A percentile compares a stretch with the other conserved stretches of the same genome.
Evolutionary conservation across 1,140 invertebrate species (phyloP).

Genomic region (Magallana ariakensis): DNA sequence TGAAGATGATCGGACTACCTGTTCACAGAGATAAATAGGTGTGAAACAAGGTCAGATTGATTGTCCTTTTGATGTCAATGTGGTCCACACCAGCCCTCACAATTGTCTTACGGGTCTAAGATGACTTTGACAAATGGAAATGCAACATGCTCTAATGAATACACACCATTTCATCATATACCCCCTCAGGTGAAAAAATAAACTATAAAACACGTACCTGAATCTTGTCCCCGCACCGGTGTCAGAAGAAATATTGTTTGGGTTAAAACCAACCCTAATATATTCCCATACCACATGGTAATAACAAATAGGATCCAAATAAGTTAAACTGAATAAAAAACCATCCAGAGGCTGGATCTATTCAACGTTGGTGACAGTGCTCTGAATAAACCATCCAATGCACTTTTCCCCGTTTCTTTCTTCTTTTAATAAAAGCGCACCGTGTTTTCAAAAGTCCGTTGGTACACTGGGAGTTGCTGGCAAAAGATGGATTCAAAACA

Average conservation of each 20-base stretch:
- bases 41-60: constrained; percentile 28
- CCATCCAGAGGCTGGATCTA: neutral
- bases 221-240: constrained; percentile 28
- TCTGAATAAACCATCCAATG: neutral
- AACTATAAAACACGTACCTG: constrained; percentile 16
- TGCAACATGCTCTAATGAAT: constrained; percentile 12
- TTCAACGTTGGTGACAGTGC: constrained; percentile 2
- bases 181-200: constrained; percentile 6
- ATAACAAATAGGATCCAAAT: neutral
- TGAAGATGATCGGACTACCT: constrained; percentile 27
- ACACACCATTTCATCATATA: constrained; percentile 21
- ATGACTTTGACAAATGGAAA: constrained; percentile 23
- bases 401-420: neutral
- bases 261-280: constrained; percentile 31
- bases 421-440: neutral
- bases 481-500: neutral
- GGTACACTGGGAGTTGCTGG: neutral
- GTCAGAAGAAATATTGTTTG: neutral
- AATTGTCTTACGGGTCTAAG: neutral
- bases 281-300: constrained; percentile 29
- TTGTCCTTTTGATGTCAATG: neutral
- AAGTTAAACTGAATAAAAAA: constrained; percentile 7
- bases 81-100: constrained; percentile 5
- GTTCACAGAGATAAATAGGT: constrained; percentile 8
- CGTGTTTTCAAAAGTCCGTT: neutral